A percentile compares a stretch with the other conserved stretches of the same genome.
These are phyloP conservation scores for Drosophila suzukii DNA, from an alignment of 1,140 invertebrate species.

Conservation along the genomic window DNA sequence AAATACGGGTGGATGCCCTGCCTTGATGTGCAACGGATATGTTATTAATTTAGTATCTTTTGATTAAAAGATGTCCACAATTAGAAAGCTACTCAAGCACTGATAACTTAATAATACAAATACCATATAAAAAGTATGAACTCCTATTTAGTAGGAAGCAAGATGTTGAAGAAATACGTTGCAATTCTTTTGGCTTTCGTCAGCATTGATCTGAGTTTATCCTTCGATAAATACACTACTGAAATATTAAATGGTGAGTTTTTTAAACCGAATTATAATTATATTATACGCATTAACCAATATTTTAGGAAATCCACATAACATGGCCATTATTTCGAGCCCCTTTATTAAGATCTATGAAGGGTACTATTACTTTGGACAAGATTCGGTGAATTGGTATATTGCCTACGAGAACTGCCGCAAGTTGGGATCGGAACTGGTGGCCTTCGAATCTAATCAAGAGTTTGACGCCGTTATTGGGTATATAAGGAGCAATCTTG, in stretches of 20 bases:
- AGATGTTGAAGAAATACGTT: conserved; percentile 4
- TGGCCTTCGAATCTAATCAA: conserved; percentile 32
- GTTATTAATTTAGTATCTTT: too few relatives aligned
- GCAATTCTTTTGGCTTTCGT: background rate
- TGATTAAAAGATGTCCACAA: too few relatives aligned
- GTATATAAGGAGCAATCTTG: background rate
- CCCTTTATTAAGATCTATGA: conserved; percentile 30
- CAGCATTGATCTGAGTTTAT: background rate
- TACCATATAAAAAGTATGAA: too few relatives aligned
- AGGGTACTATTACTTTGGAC: conserved; percentile 43
- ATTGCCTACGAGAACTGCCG: conserved; percentile 34
- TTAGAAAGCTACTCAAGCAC: too few relatives aligned
- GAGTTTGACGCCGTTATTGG: conserved; percentile 35
- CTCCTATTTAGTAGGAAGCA: background rate
- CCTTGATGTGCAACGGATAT: too few relatives aligned
- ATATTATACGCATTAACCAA: background rate
- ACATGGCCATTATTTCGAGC: background rate
- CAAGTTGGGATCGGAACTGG: conserved; percentile 18
- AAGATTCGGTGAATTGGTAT: conserved; percentile 32
- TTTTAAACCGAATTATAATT: background rate
- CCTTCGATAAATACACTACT: background rate
- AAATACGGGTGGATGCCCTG: too few relatives aligned
- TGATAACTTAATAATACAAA: too few relatives aligned
- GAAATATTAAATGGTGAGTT: background rate
- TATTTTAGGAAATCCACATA: conserved; percentile 16